Evolutionary conservation across 2,113 vertebrate species (phyloP), one percentile per base, ranked within the genome.

Genomic region (Micromys minutus): DNA sequence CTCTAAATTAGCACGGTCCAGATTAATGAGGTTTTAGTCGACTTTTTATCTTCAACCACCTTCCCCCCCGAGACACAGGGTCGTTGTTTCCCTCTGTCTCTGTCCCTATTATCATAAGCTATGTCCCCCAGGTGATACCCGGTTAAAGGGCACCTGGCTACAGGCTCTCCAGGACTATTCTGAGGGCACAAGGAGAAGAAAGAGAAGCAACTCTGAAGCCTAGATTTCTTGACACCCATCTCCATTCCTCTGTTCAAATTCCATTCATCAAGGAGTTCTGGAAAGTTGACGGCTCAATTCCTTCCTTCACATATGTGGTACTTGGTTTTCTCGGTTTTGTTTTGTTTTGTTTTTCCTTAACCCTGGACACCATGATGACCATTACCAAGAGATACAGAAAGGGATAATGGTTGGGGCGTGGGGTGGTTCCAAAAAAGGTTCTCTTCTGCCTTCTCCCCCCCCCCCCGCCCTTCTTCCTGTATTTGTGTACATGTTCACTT

Each of bases 1-100:
- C 96, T 94, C 92, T 96, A 98, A 98, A 98, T 98, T 97, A 98
- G 96, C 95, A 96, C 61, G 90, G 96, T 96, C 96, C 95, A 97
- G 95, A 98, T 98, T 97, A 98, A 96, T 98, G 96, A 97, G 97
- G 90, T 97, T 97, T 97, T 92, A 87, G 93, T 97, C 72, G 31
- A 96, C 92, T 96, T 96, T 96, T 93, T 92, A 95, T 97, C 94
- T 96, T 96, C 95, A 93, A 94, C 90, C 90, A 81, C 85, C 93
- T 95, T 97, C 97, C 97, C 90, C 97, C 90, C 95, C 92, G 95
- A 92, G 96, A 86, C 87, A 71, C 29, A 36, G 72, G 95, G 89
- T 65, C 87, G 77, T 79, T 69, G 90, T 89, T 90, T 80, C 87
- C 92, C 52, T 94, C 91, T 89, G 87, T 96, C 71, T 93, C 50